These are phyloP conservation scores for Lutjanus campechanus DNA, from an alignment of 2,797 vertebrate genomes.

Conservation along the genomic window DNA sequence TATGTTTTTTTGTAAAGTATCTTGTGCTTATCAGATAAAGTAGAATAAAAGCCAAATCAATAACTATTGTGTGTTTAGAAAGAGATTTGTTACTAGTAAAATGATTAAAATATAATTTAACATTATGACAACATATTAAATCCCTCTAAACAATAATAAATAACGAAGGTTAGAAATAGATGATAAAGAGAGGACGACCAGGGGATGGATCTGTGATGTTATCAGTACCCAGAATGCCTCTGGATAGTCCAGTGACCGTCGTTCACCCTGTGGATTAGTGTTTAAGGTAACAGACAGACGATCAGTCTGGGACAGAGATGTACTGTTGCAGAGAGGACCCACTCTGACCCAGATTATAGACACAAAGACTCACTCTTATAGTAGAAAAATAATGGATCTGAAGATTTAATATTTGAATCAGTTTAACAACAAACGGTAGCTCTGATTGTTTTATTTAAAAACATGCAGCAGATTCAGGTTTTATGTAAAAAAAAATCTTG, in stretches of 20 bases:
- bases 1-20: no score
- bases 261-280: constrained; percentile 54
- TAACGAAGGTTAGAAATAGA: not conserved
- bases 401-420: constrained; percentile 24
- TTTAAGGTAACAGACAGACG: constrained; percentile 10
- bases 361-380: constrained; percentile 1
- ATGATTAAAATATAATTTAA: not conserved
- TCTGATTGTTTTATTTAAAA: not conserved
- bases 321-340: constrained; percentile 13
- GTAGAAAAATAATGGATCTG: constrained; percentile 6
- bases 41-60: no score
- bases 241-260: constrained; percentile 12
- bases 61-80: no score
- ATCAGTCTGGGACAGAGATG: constrained; percentile 41
- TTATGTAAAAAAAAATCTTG: not conserved
- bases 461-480: constrained; percentile 5
- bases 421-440: constrained; percentile 16
- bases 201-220: not conserved
- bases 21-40: no score
- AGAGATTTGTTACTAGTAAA: not conserved
- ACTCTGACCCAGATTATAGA: constrained; percentile 52
- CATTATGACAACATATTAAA: not conserved
- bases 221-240: constrained; percentile 25
- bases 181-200: not conserved
- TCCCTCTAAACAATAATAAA: no score